Evolutionary conservation across 2,113 vertebrate species (phyloP).

Genomic region (Myrmecobius fasciatus): DNA sequence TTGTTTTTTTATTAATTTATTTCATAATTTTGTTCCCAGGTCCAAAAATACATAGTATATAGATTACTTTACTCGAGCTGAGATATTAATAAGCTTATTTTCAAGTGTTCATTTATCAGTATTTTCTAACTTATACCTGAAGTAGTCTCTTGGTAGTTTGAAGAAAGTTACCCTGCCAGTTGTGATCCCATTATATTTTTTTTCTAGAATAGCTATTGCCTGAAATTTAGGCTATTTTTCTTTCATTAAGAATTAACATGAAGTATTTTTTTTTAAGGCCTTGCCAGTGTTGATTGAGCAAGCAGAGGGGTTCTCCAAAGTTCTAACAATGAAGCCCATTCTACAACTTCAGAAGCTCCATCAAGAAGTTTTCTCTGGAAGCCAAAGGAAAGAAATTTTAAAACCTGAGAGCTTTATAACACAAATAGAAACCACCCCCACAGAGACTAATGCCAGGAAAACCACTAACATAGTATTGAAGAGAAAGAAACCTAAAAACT

Average conservation of each 20-base stretch:
- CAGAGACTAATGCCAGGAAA: constrained; percentile 59
- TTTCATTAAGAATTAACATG: constrained; percentile 46
- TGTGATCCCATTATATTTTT: neutral
- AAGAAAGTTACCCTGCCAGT: neutral
- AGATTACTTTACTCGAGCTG: neutral
- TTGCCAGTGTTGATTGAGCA: constrained; percentile 87
- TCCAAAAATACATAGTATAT: neutral
- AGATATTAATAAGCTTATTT: neutral
- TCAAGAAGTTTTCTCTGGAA: constrained; percentile 82
- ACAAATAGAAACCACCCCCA: constrained; percentile 80
- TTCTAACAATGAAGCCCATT: constrained; percentile 84
- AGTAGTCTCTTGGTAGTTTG: constrained; percentile 15
- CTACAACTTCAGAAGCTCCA: constrained; percentile 85
- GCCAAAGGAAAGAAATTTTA: constrained; percentile 53
- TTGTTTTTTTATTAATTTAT: neutral
- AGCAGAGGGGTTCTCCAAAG: constrained; percentile 89
- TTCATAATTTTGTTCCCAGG: neutral
- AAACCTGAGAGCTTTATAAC: constrained; percentile 40
- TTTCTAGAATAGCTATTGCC: neutral
- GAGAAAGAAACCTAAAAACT: constrained; percentile 66
- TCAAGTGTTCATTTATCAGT: neutral
- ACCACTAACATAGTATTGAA: constrained; percentile 69
- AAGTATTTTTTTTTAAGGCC: constrained; percentile 81
- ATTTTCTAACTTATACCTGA: constrained; percentile 36
- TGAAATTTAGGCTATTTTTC: neutral